Conservation (phyloP, 30 jellyfish, hydroid and myxozoan genomes). For the Aurelia aurita region DNA sequence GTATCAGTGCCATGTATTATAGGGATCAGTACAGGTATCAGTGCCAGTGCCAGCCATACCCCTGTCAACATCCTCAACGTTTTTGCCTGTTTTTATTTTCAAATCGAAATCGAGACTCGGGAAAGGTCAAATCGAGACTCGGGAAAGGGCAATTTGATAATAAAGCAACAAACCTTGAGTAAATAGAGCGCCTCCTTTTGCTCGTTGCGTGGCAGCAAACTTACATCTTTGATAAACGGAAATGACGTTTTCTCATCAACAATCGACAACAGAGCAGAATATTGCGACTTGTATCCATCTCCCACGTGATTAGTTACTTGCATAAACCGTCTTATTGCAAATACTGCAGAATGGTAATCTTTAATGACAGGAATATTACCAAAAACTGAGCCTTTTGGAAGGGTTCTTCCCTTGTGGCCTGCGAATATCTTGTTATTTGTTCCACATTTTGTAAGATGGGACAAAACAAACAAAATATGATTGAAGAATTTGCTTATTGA, state of each 20-base stretch:
- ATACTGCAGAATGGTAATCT: constrained; percentile 45
- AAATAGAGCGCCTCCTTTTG: not conserved
- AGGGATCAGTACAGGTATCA: too few relatives aligned
- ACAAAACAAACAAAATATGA: constrained; percentile 38
- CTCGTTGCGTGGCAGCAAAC: not conserved
- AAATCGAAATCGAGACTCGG: too few relatives aligned
- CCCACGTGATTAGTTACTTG: constrained; percentile 10
- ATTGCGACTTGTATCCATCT: constrained; percentile 27
- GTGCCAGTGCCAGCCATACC: too few relatives aligned
- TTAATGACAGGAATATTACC: constrained; percentile 1
- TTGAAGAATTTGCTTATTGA: constrained; percentile 24
- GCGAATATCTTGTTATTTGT: constrained; percentile 27
- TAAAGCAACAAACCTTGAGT: not conserved
- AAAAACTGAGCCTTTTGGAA: not conserved
- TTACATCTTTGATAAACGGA: not conserved
- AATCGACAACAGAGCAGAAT: not conserved
- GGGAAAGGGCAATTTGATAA: too few relatives aligned
- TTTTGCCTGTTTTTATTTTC: too few relatives aligned
- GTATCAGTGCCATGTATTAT: too few relatives aligned
- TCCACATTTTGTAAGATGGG: constrained; percentile 61
- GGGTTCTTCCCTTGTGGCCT: not conserved
- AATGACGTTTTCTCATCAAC: constrained; percentile 34
- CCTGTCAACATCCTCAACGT: too few relatives aligned
- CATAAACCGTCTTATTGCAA: constrained; percentile 8
- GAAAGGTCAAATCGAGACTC: too few relatives aligned